Evolutionary conservation across 2,888 invertebrate species (phyloP), one percentile per base, ranked within the genome.

Genomic region (Andrena chrysosceles): DNA sequence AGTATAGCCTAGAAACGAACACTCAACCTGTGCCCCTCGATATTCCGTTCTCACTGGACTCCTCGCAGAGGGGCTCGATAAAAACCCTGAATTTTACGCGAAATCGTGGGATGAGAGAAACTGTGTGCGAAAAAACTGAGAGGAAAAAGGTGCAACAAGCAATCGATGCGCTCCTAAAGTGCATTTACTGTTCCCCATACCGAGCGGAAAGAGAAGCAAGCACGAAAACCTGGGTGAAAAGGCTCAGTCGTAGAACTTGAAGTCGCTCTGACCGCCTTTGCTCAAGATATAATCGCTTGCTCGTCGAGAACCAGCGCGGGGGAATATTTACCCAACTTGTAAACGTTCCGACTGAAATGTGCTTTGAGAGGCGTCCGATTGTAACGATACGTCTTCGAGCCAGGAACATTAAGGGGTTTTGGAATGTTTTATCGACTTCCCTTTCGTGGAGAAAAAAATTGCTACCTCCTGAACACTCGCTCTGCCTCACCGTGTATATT

Each of bases 201-300:
- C 60, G 42, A 23, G 42, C 23, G 33, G 33, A 35, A 35, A 10
- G 7, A 20, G 29, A 49, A 67, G 23, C 42, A 59, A 59, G 42
- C 42, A 5, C 16, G 64, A 35, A 16, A 52, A 13, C 52, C 26
- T 8, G 48, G 31, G 42, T 67, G 23, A 56, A 74, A 74, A 35
- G 49, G 8, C 31, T 68, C 54, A 26, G 23, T 56, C 56, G 23
- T 26, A 8, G 23, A 56, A 26, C 23, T 26, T 56, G 56, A 13
- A 26, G 23, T 56, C 56, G 10, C 23, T 56, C 56, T 10, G 23
- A 56, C 29, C 26, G 54, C 62, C 35, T 33, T 59, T 2, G 23
- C 20, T 16, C 33, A 2, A 13, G 66, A 26, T 66, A 74, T 54
- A 66, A 80, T 70, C 42, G 60, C 59, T 76, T 33, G 26, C 60